Conservation (phyloP, 2,113 vertebrate genomes). For the Thamnophis sirtalis region DNA sequence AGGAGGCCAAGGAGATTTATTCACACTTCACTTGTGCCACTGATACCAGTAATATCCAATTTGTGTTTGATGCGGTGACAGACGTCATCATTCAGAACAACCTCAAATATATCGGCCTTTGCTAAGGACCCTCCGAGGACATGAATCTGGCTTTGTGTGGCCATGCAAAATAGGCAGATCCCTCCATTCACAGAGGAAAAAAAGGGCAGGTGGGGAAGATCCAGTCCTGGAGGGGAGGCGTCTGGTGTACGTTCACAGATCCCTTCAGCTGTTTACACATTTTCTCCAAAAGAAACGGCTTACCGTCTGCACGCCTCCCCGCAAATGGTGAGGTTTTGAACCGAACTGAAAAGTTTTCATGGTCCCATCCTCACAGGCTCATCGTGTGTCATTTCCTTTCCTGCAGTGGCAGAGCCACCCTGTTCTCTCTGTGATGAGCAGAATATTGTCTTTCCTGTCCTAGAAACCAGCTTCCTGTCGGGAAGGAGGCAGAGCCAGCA, state of each 20-base stretch:
- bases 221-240: conserved; percentile 47
- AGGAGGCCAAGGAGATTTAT: conserved; percentile 99
- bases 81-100: conserved; percentile 99
- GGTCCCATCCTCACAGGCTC: conserved; percentile 51
- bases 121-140: conserved; percentile 73
- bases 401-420: conserved; percentile 42
- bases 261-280: conserved; percentile 45
- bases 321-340: conserved; percentile 33
- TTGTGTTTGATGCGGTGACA: conserved; percentile 98
- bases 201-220: conserved; percentile 44
- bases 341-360: conserved; percentile 33
- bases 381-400: conserved; percentile 49
- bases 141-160: conserved; percentile 38
- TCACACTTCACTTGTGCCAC: conserved; percentile 92
- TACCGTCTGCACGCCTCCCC: conserved; percentile 37
- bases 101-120: conserved; percentile 98
- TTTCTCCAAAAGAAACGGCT: conserved; percentile 27
- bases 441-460: conserved; percentile 42
- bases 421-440: conserved; percentile 43
- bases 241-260: conserved; percentile 35
- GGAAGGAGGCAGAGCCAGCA: conserved; percentile 30
- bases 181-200: conserved; percentile 41
- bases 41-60: conserved; percentile 97
- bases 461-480: conserved; percentile 37
- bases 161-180: conserved; percentile 46